Evolutionary conservation across 2,888 invertebrate species (phyloP), one percentile per base, ranked within the genome.

Genomic region (Smittia aterrima): DNA sequence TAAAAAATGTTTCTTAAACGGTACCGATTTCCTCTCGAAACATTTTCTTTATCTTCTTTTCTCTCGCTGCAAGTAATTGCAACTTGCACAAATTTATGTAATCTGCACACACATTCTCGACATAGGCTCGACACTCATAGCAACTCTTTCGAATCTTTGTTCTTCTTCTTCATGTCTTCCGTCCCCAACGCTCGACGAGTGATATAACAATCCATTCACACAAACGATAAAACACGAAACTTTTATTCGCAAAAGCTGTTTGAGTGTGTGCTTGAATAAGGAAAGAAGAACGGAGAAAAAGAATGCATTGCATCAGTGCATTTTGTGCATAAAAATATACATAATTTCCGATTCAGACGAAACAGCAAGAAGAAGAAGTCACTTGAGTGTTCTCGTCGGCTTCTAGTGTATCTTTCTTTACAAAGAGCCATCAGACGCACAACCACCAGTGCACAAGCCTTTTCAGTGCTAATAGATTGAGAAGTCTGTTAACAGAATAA

Each of bases 341-440:
- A 72, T 72, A 72, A 72, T 72, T 72, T 72, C 72, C 72, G 72
- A 72, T 72, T 72, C 72, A 72, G 72, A 72, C 72, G 72, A 72
- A 72, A 62, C 20, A 62, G 13, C 38, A 72, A 72, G 72, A 72
- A 72, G 72, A 72, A 72, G 72, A 72, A 72, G 72, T 54, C 40
- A 24, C n/a, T 40, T 22, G 25, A 70, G 54, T 16, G 11, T 67
- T 67, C 11, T 70, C 22, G 20, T 53, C 27, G 11, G 6, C 25
- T 62, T 72, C 62, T 58, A 72, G 72, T 72, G 72, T 72, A 72
- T 58, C 62, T 62, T 62, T 62, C 58, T 25, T 72, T 62, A 72
- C 72, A 72, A 72, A 22, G 58, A 58, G 22, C 58, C 72, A 25
- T 53, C 41, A 70, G 62, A 72, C 72, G 72, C 72, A 72, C 72